phyloP scores from a whole-genome alignment of 2,113 vertebrate genomes.

The Isichthys henryi region DNA sequence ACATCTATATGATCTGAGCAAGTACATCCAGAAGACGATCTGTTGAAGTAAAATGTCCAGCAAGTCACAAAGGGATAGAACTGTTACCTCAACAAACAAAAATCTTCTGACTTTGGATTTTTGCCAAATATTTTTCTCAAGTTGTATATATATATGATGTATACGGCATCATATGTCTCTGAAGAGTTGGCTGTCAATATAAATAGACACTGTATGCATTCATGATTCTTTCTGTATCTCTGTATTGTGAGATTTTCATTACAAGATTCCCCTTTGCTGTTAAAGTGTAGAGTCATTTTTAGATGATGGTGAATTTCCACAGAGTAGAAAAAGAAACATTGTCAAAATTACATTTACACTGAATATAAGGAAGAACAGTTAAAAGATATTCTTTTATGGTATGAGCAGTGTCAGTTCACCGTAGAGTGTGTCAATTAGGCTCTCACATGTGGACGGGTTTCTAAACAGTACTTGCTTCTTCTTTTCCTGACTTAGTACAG shows the following conservation, averaged over 20 bases:
- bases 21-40: background rate
- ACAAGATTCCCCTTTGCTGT: background rate
- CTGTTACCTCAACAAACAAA: no score
- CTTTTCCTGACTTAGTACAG: background rate
- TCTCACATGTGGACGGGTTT: background rate
- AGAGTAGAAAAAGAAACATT: background rate
- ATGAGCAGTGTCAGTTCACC: background rate
- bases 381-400: background rate
- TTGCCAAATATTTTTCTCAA: background rate
- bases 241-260: background rate
- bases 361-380: background rate
- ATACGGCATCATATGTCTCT: no score
- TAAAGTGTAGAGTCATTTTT: background rate
- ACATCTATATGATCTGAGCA: background rate
- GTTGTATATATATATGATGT: background rate
- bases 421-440: background rate
- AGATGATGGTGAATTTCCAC: background rate
- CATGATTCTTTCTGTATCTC: no score
- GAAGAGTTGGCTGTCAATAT: no score
- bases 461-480: background rate
- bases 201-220: background rate
- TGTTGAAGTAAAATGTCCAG: background rate
- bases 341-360: background rate
- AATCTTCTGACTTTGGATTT: no score
- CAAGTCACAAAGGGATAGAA: background rate